A percentile compares a stretch with the other conserved stretches of the same genome.
Conservation (phyloP, 2,113 vertebrate genomes). For the Marcusenius ussheri region DNA sequence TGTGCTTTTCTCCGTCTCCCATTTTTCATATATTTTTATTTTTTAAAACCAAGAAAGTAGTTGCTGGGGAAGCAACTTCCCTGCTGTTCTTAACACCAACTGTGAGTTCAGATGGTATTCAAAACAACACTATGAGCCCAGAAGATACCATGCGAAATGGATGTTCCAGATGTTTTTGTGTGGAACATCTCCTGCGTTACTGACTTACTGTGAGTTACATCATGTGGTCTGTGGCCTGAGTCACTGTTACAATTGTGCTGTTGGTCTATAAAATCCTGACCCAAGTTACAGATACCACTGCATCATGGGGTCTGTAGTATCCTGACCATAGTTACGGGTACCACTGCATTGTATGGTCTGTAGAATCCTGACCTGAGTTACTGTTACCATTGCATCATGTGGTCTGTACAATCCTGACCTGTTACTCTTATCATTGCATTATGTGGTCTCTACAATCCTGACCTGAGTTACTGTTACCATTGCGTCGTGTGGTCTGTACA, state of each 20-base stretch:
- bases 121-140: background rate
- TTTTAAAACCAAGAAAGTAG: slow-evolving; percentile 7
- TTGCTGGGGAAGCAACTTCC: background rate
- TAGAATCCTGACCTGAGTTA: background rate
- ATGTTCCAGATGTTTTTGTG: background rate
- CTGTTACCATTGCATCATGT: background rate
- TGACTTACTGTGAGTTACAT: background rate
- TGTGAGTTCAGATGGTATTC: background rate
- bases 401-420: background rate
- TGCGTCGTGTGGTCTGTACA: no score
- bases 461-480: no score
- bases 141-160: background rate
- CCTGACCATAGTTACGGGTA: background rate
- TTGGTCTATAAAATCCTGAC: background rate
- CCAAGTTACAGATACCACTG: background rate
- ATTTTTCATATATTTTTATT: slow-evolving; percentile 22
- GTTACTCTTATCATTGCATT: background rate
- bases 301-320: background rate
- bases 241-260: background rate
- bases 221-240: background rate
- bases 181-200: background rate
- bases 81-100: background rate
- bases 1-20: slow-evolving; percentile 27
- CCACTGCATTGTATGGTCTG: background rate
- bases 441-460: no score